Conservation (phyloP, 2,797 vertebrate genomes). For the Siniperca scherzeri region DNA sequence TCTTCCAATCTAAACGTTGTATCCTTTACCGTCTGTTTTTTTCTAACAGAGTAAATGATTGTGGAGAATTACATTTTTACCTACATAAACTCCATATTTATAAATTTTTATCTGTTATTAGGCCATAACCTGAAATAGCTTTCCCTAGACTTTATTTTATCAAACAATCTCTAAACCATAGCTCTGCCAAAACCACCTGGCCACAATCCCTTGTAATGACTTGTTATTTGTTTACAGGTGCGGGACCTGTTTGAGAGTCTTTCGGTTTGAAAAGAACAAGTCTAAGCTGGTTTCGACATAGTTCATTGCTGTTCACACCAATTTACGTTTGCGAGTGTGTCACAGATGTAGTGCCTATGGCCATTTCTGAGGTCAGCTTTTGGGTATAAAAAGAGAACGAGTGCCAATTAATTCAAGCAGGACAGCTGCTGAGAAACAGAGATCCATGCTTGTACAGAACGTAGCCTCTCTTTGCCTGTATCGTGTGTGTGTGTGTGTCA, state of each 20-base stretch:
- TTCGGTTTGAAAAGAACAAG: slow-evolving; percentile 62
- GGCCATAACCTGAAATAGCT: not conserved
- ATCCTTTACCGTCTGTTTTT: not conserved
- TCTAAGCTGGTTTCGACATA: slow-evolving; percentile 58
- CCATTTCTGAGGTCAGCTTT: slow-evolving; percentile 62
- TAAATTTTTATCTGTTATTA: not conserved
- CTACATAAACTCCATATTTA: not conserved
- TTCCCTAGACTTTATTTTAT: slow-evolving; percentile 1
- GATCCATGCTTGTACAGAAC: slow-evolving; percentile 58
- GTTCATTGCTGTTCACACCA: slow-evolving; percentile 37
- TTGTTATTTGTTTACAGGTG: slow-evolving; percentile 69
- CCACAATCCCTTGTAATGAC: slow-evolving; percentile 32
- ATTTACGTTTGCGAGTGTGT: slow-evolving; percentile 41
- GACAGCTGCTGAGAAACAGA: slow-evolving; percentile 78
- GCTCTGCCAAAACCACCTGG: slow-evolving; percentile 26
- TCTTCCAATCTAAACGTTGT: not conserved
- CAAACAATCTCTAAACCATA: not conserved
- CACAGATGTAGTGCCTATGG: slow-evolving; percentile 23
- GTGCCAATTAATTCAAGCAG: slow-evolving; percentile 68
- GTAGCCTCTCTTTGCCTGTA: slow-evolving; percentile 56
- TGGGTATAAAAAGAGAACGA: slow-evolving; percentile 57
- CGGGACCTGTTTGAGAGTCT: slow-evolving; percentile 61
- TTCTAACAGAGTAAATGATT: not conserved
- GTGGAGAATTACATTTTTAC: not conserved
- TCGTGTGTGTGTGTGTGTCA: slow-evolving; percentile 26